Conservation (phyloP, 2,888 invertebrate genomes). For the Ligdia adustata region DNA sequence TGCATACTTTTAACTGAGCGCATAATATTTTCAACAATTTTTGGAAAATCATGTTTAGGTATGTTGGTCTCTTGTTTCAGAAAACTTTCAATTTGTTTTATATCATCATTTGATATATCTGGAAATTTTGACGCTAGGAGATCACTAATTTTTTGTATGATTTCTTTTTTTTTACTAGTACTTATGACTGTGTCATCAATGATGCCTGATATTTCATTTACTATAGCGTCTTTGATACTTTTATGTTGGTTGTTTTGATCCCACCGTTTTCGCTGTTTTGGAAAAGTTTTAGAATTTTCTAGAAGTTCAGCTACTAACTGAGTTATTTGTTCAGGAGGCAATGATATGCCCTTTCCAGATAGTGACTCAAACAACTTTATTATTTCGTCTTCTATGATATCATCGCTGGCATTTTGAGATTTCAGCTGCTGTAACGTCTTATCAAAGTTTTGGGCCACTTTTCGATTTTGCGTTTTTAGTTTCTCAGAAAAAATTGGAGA, state of each 20-base stretch:
- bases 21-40: slow-evolving; percentile 28
- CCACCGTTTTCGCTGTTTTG: slow-evolving; percentile 26
- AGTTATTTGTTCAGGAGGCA: neutral
- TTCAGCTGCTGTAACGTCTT: neutral
- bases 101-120: slow-evolving; percentile 1
- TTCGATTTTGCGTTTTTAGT: neutral
- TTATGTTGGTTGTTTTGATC: slow-evolving; percentile 20
- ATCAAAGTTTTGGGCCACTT: neutral
- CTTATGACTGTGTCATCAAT: slow-evolving; percentile 22
- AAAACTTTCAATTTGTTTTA: slow-evolving; percentile 29
- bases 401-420: neutral
- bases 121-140: slow-evolving; percentile 32
- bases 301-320: slow-evolving; percentile 5
- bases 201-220: slow-evolving; percentile 26
- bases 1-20: slow-evolving; percentile 19
- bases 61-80: slow-evolving; percentile 32
- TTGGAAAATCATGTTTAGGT: slow-evolving; percentile 23
- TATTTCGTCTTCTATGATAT: neutral
- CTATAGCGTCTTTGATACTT: slow-evolving; percentile 24
- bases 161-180: slow-evolving; percentile 22
- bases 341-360: neutral
- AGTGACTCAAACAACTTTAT: neutral
- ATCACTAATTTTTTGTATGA: slow-evolving; percentile 29
- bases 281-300: slow-evolving; percentile 4
- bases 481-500: neutral